Base-by-base conservation (phyloP, 2,113 vertebrate genomes). In the Thunnus maccoyii region DNA sequence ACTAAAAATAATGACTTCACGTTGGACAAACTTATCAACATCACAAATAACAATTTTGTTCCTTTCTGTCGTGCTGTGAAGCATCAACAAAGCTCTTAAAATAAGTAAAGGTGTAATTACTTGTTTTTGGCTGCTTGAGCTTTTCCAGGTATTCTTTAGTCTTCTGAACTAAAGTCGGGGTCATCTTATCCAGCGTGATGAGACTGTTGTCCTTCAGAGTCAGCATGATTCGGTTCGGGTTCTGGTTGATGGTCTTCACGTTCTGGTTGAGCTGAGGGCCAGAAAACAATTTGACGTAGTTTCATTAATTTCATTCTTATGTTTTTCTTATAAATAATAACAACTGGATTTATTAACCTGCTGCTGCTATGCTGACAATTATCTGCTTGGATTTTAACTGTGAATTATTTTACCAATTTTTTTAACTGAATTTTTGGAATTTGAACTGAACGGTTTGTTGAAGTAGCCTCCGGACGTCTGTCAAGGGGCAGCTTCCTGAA, bases 121-220 rank as follows among this genome's bases (percentile, higher is more conserved):
- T 94, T 75, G 96, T 87, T 85, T 96, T 97, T 72, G 95, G 96
- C 76, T 96, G 96, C 89, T 94, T 97, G 72, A 99, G 89, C 27
- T 95, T 95, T 73, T 99, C 97, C 94, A 99, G 92, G 90, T 96
- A 99, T 55, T 97, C 95, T 68, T 96, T 95, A 83, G 98, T 96
- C 90, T 97, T 96, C 82, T 97, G 96, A 5, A 94, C 95, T 67
- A 99, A 94, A 32, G 95, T 84, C 11, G 79, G 66, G 0, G 96
- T 92, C 36, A 98, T 93, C 90, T 96, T 97, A 78, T 99, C 98
- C 83, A 99, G 94, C 2, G 93, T 95, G 77, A 99, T 95, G 57
- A 95, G 94, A 80, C 95, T 96, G 50, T 90, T 93, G 88, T 99
- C 98, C 86, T 98, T 98, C 63, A 99, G 87, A 1, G 95, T 96